Conservation (phyloP, 1,140 invertebrate species). For the Meloidogyne chitwoodi region DNA sequence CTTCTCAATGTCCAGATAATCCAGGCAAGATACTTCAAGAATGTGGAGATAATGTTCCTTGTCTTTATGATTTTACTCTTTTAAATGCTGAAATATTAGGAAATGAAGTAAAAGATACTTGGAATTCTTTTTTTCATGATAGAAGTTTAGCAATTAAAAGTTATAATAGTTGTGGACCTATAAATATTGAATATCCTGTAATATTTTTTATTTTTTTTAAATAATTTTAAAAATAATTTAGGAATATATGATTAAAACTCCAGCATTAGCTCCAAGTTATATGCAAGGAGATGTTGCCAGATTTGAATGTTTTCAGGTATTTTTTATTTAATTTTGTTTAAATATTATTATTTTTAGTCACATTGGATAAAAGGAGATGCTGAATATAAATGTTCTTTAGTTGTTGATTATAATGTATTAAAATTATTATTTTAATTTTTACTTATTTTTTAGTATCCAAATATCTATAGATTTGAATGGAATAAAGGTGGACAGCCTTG, state of each 20-base stretch:
- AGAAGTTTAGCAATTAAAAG: constrained; percentile 45
- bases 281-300: constrained; percentile 54
- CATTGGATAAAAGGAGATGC: constrained; percentile 59
- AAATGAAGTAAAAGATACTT: constrained; percentile 44
- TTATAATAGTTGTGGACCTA: constrained; percentile 60
- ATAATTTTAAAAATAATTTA: too few relatives aligned
- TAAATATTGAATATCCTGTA: constrained; percentile 58
- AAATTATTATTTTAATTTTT: background rate
- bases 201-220: background rate
- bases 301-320: constrained; percentile 57
- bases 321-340: background rate
- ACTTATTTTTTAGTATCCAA: constrained; percentile 49
- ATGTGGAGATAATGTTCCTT: constrained; percentile 54
- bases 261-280: constrained; percentile 54
- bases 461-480: constrained; percentile 59
- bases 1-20: constrained; percentile 54
- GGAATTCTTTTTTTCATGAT: constrained; percentile 53
- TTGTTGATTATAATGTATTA: constrained; percentile 4
- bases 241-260: constrained; percentile 56
- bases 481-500: constrained; percentile 54
- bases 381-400: constrained; percentile 54
- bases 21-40: constrained; percentile 46
- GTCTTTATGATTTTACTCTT: constrained; percentile 50
- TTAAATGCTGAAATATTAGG: constrained; percentile 54
- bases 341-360: constrained; percentile 16